Percentiles rank a stretch among this genome's conserved stretches.
Evolutionary conservation across 2,888 invertebrate species (phyloP).

Genomic region (Agrotis ipsilon): DNA sequence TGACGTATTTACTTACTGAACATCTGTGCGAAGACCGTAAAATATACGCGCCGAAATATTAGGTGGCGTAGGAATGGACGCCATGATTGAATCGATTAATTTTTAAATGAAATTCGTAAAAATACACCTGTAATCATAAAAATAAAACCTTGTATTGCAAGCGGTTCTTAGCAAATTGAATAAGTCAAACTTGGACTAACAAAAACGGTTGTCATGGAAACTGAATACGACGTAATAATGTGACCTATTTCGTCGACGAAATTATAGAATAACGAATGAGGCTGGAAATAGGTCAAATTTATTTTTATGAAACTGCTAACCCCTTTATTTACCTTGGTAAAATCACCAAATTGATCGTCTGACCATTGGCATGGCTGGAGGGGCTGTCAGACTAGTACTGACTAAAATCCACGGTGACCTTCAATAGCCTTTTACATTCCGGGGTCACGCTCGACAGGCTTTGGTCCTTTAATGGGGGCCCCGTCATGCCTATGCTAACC

Average conservation of each 20-base stretch:
- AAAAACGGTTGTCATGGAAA: conserved; percentile 58
- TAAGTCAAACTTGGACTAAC: conserved; percentile 24
- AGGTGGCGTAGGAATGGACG: conserved; percentile 83
- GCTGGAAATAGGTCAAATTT: not conserved
- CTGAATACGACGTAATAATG: conserved; percentile 22
- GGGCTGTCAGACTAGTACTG: no score
- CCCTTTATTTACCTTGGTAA: no score
- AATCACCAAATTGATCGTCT: no score
- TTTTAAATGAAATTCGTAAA: conserved; percentile 64
- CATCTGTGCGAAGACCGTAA: conserved; percentile 92
- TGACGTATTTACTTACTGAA: conserved; percentile 81
- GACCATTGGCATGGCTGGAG: no score
- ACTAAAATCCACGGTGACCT: no score
- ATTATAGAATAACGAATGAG: not conserved
- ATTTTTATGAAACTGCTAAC: no score
- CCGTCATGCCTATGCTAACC: not conserved
- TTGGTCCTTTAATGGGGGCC: no score
- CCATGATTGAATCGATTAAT: conserved; percentile 71
- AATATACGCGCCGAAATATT: conserved; percentile 91
- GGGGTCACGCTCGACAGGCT: no score
- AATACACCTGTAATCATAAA: conserved; percentile 41
- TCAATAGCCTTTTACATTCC: no score
- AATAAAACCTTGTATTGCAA: conserved; percentile 43
- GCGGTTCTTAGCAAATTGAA: conserved; percentile 21
- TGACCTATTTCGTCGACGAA: conserved; percentile 34